Percentiles rank a stretch among this genome's conserved stretches.
Conservation (phyloP, 2,113 vertebrate genomes). For the Colius striatus region DNA sequence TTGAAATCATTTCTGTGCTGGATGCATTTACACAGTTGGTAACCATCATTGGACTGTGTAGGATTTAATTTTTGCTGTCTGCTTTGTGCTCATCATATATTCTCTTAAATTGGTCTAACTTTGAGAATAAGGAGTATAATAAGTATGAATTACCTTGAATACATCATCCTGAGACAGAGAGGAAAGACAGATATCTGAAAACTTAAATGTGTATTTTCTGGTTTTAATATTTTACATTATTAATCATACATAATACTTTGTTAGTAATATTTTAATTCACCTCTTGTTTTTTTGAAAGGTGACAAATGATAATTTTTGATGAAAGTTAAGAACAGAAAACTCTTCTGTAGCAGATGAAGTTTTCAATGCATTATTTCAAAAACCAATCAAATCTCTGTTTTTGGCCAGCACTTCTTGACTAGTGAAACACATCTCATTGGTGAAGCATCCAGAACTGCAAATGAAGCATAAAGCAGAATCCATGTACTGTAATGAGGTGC, state of each 20-base stretch:
- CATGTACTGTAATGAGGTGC: constrained; percentile 26
- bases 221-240: not conserved
- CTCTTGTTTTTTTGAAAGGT: not conserved
- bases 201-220: not conserved
- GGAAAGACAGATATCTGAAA: not conserved
- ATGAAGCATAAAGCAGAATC: constrained; percentile 45
- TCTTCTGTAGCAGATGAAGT: not conserved
- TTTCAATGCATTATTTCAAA: constrained; percentile 20
- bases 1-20: not conserved
- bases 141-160: not conserved
- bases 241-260: not conserved
- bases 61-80: not conserved
- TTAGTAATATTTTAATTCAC: not conserved
- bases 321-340: not conserved
- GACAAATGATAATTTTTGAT: not conserved
- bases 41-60: not conserved
- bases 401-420: not conserved
- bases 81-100: not conserved
- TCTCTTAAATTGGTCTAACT: not conserved
- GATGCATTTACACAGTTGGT: not conserved
- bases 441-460: constrained; percentile 33
- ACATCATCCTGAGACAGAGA: not conserved
- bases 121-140: not conserved
- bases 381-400: constrained; percentile 25
- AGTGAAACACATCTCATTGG: not conserved